Evolutionary conservation across 2,797 vertebrate genomes (phyloP), one percentile per base, ranked within the genome.

Genomic region (Synaphobranchus kaupii): DNA sequence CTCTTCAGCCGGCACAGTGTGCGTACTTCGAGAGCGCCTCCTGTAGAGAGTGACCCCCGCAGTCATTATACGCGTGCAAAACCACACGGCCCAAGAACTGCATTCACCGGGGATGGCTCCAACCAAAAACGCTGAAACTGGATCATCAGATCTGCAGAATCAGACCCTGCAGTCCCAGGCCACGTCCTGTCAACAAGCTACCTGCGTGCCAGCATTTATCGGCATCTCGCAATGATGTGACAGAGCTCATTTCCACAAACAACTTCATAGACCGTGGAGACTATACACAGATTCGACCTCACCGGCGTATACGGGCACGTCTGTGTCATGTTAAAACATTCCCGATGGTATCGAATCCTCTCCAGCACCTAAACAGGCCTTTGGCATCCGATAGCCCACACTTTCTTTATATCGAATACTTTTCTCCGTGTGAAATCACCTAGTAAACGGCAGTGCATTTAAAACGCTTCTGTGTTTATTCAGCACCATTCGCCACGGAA

Each of bases 201-300:
- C 84, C 60, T 68, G 84, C 44, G 8, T 84, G 56, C 54, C 56
- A 31, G 8, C 52, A 15, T 31, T 84, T 84, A 84, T 83, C 81
- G 12, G 39, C 13, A 50, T 84, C 31, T 39, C 48, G 3, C 20
- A 12, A 17, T 15, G 34, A 44, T n/a, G 28, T 13, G 25, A 84
- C 28, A 0, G 39, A 66, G 56, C 22, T n/a, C 34, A n/a, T 84
- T 84, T 84, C 58, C 56, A 20, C 6, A 8, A 31, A 60, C 84
- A 39, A 44, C 34, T 47, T 63, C 13, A 39, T 34, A 48, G 58
- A 34, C 34, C 84, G 17, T 39, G 54, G 25, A 60, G 83, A 66
- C 13, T 3, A n/a, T 34, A n/a, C 12, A 56, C n/a, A 1, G 81
- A 83, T 83, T 31, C 9, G 22, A 54, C n/a, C 12, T 12, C 76